phyloP scores from a whole-genome alignment of 2,888 invertebrate species.

The Dicyrtomina minuta region DNA sequence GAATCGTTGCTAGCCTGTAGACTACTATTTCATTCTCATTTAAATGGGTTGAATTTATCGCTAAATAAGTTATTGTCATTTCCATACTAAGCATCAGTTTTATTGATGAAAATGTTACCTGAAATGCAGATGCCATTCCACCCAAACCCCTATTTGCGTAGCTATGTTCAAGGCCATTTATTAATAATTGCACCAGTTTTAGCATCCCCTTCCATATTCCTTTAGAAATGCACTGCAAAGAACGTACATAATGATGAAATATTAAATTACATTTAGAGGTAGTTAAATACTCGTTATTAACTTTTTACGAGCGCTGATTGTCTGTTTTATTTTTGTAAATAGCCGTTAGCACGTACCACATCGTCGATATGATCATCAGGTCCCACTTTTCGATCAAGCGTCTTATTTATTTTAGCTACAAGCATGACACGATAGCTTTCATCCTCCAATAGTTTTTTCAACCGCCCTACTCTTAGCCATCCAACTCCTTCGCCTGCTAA shows the following conservation, averaged over 20 bases:
- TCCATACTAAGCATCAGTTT: neutral
- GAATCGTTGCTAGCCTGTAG: no score
- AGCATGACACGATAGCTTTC: conserved; percentile 96
- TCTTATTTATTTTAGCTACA: conserved; percentile 89
- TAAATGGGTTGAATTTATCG: no score
- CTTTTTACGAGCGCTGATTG: neutral
- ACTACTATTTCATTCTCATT: no score
- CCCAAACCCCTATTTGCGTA: conserved; percentile 91
- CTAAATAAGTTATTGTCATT: no score
- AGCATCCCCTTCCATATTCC: conserved; percentile 96
- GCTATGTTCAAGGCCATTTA: conserved; percentile 87
- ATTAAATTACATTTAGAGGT: neutral
- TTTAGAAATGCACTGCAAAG: conserved; percentile 76
- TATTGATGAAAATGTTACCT: no score
- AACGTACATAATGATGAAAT: neutral
- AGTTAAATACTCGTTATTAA: neutral
- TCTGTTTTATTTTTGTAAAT: neutral
- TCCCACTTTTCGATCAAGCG: conserved; percentile 86
- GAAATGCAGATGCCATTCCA: conserved; percentile 94
- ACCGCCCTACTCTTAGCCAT: conserved; percentile 88
- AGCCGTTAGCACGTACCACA: conserved; percentile 66
- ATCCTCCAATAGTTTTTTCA: conserved; percentile 97
- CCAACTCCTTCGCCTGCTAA: conserved; percentile 92
- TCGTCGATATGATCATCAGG: conserved; percentile 97
- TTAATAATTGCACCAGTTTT: conserved; percentile 84